A percentile compares a stretch with the other conserved stretches of the same genome.
These are phyloP conservation scores for Atherinosoma microstoma DNA, from an alignment of 2,797 vertebrate genomes.

Conservation along the genomic window DNA sequence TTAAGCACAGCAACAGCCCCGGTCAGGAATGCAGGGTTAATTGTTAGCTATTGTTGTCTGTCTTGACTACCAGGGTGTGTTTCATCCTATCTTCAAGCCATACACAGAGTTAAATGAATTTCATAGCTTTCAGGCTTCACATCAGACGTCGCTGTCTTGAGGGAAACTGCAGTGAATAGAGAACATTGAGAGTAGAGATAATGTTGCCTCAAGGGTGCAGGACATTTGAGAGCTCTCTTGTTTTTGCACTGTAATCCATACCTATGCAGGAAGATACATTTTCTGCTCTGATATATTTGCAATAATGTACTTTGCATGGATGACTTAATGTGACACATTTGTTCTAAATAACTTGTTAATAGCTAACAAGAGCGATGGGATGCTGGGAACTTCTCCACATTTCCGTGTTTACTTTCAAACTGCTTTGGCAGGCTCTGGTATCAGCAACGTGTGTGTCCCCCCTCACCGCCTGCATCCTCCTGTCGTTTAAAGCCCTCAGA, in stretches of 20 bases:
- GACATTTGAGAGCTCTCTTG: constrained; percentile 14
- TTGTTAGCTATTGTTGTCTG: constrained; percentile 78
- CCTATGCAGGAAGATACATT: background rate
- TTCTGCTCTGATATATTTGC: background rate
- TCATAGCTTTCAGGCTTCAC: constrained; percentile 42
- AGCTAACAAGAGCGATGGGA: constrained; percentile 20
- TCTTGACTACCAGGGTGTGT: constrained; percentile 53
- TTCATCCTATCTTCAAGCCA: constrained; percentile 59
- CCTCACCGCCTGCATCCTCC: constrained; percentile 60
- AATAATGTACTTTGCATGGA: background rate
- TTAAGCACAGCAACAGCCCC: constrained; percentile 69
- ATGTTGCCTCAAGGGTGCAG: constrained; percentile 44
- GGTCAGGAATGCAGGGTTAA: constrained; percentile 77
- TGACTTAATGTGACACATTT: constrained; percentile 1
- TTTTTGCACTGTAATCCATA: background rate
- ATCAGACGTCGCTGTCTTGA: constrained; percentile 32
- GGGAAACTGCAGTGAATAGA: constrained; percentile 35
- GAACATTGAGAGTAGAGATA: constrained; percentile 49
- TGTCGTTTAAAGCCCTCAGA: constrained; percentile 76
- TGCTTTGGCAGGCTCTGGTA: constrained; percentile 49
- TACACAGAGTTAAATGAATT: constrained; percentile 45
- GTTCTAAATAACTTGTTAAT: constrained; percentile 11
- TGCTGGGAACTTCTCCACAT: constrained; percentile 39
- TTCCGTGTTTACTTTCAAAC: constrained; percentile 75
- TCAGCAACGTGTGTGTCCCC: constrained; percentile 70